Conservation (phyloP, 2,888 invertebrate species). For the Himalopsyche kuldschensis region DNA sequence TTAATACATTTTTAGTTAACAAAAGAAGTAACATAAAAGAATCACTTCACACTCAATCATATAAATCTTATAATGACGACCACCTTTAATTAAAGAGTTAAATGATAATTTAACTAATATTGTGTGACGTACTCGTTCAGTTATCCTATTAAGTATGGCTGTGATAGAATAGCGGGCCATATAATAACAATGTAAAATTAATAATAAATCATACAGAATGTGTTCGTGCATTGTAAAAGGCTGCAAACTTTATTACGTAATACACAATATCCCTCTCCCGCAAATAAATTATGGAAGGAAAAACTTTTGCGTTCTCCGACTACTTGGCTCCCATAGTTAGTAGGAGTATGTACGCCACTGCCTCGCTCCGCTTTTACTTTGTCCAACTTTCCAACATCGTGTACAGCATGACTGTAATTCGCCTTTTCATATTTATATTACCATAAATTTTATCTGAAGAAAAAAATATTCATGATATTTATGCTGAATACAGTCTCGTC, state of each 20-base stretch:
- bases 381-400: neutral
- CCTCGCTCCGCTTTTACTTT: neutral
- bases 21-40: too few relatives aligned
- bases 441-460: too few relatives aligned
- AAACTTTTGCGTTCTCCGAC: slow-evolving; percentile 22
- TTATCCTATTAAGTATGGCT: neutral
- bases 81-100: too few relatives aligned
- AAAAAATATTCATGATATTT: too few relatives aligned
- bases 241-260: slow-evolving; percentile 33
- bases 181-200: neutral
- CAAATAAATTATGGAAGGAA: slow-evolving; percentile 33
- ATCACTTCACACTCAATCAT: too few relatives aligned
- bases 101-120: too few relatives aligned
- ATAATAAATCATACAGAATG: neutral
- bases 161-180: neutral
- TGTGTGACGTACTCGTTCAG: too few relatives aligned
- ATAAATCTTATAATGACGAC: too few relatives aligned
- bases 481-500: too few relatives aligned
- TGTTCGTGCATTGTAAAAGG: neutral
- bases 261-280: slow-evolving; percentile 31
- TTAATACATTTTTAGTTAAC: too few relatives aligned
- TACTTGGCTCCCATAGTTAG: slow-evolving; percentile 3
- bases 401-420: neutral
- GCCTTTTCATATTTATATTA: neutral
- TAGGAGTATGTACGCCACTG: neutral